These are phyloP conservation scores for Gallinago nigripennis DNA, from an alignment of 2,797 vertebrate genomes.

Conservation along the genomic window DNA sequence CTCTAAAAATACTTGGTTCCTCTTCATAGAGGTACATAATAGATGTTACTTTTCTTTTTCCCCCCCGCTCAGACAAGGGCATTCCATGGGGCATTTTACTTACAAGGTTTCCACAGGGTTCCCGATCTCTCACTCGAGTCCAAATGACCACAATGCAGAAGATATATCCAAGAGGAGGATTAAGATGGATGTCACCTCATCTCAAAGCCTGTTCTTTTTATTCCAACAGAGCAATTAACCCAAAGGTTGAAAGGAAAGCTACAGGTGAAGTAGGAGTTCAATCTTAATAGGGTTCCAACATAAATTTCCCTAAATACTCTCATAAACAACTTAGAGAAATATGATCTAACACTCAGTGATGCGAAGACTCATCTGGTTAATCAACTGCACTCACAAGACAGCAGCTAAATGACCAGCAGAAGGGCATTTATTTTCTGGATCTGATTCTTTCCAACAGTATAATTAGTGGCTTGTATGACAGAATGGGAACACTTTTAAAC, in stretches of 20 bases:
- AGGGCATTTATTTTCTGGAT: not conserved
- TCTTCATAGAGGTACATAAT: not conserved
- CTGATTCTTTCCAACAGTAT: not conserved
- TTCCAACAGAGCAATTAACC: not conserved
- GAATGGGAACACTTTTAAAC: not conserved
- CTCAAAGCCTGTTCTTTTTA: not conserved
- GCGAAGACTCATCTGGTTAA: not conserved
- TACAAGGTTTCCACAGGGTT: not conserved
- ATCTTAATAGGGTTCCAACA: not conserved
- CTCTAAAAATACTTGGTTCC: not conserved
- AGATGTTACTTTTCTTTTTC: accelerated
- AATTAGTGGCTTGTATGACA: not conserved
- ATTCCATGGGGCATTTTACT: not conserved
- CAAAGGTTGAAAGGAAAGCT: not conserved
- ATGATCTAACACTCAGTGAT: not conserved
- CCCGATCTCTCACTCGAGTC: not conserved
- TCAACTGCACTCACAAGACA: not conserved
- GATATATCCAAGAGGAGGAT: not conserved
- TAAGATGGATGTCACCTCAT: not conserved
- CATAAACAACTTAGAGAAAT: not conserved
- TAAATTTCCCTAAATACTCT: not conserved
- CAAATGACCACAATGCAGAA: not conserved
- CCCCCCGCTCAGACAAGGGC: not conserved
- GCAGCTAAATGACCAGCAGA: not conserved
- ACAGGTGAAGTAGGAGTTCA: not conserved